Conservation (phyloP, 2,113 vertebrate species). For the Columbina picui region DNA sequence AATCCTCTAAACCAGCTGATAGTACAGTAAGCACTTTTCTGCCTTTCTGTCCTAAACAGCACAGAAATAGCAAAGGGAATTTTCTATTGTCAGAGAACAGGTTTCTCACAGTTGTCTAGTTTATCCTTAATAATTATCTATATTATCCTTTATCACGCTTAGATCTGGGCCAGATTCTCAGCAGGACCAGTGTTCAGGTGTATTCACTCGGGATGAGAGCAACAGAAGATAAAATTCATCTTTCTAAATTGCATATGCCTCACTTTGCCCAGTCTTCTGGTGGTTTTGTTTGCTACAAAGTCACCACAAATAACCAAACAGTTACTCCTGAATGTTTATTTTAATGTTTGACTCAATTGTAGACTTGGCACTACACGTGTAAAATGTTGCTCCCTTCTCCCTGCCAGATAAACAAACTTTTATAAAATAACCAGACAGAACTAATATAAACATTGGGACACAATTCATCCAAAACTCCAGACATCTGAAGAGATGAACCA, state of each 20-base stretch:
- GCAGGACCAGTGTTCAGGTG: not conserved
- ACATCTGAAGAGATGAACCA: not conserved
- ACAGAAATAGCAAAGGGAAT: not conserved
- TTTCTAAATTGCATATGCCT: not conserved
- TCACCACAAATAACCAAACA: not conserved
- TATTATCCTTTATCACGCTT: not conserved
- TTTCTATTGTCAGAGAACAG: not conserved
- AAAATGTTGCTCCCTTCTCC: not conserved
- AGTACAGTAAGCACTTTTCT: not conserved
- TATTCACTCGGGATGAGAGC: not conserved
- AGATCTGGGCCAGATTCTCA: not conserved
- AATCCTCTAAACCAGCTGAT: not conserved
- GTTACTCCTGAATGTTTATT: not conserved
- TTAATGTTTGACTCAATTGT: not conserved
- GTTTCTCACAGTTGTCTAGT: not conserved
- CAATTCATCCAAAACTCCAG: not conserved
- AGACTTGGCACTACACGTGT: not conserved
- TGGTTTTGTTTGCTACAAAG: not conserved
- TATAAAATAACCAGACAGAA: not conserved
- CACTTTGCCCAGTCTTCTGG: not conserved
- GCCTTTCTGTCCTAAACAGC: not conserved
- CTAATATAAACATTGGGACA: not conserved
- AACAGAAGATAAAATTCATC: not conserved
- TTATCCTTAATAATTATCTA: not conserved
- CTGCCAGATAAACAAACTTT: not conserved